Base-by-base conservation (phyloP, 1,140 invertebrate genomes). In the Drosophila serrata region DNA sequence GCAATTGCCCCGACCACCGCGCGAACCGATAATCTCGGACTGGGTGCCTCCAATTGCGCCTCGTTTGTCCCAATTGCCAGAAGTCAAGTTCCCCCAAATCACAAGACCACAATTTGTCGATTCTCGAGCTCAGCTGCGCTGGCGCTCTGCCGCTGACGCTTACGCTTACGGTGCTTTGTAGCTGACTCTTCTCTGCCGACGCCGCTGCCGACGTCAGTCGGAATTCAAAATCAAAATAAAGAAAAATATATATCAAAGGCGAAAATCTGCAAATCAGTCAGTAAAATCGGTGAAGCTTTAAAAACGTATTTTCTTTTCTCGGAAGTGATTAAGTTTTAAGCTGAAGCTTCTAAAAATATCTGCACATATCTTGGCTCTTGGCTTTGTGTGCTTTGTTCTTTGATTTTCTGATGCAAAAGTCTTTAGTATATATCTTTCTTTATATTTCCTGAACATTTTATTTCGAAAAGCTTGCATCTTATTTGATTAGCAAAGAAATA, bases 11-110 rank as follows among this genome's bases (percentile, higher is more conserved):
- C 46, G 12, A 17, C 27, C 31, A 7, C 17, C n/a, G 17, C 3
- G 11, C 15, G 22, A 48, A 19, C 40, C 48, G 61, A 70, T 88
- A 88, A 88, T 88, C 84, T 90, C 76, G 62, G 64, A 33, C 61
- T 40, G 48, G 61, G 29, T 48, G 80, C 58, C 49, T 65, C 68
- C 80, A 88, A 88, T 84, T 88, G 81, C 69, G 67, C 69, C 62
- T 70, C 39, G 64, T 45, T 75, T 68, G 68, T 42, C 27, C 61
- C 61, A 62, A 64, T 64, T 64, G 61, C 53, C 53, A 42, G 27
- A 58, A 57, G 22, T 33, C 17, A 55, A 61, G 60, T 56, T 35
- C 24, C n/a, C 33, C 33, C 31, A 63, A 64, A 64, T 64, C 61
- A 64, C 61, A 64, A 64, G 57, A 42, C 33, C 19, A 64, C 61